Conservation (phyloP, 2,888 invertebrate species). For the Tetranychus piercei region DNA sequence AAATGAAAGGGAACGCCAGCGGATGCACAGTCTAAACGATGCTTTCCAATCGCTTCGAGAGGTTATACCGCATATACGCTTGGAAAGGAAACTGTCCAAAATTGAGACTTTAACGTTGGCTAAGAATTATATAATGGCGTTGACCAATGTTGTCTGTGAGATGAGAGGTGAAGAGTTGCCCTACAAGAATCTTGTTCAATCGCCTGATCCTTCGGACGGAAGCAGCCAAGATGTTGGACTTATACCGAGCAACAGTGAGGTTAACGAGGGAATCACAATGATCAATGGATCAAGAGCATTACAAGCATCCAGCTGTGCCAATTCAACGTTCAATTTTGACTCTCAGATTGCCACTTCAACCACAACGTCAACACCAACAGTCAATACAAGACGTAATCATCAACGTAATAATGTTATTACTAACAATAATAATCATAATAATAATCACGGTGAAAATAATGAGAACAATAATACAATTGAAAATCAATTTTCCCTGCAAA, state of each 20-base stretch:
- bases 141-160: constrained; percentile 62
- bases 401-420: too few species aligned
- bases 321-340: not conserved
- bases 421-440: not conserved
- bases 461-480: too few species aligned
- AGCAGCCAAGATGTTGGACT: constrained; percentile 3
- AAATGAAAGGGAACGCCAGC: constrained; percentile 72
- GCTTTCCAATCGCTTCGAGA: constrained; percentile 70
- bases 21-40: constrained; percentile 78
- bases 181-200: not conserved
- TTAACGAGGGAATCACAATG: not conserved
- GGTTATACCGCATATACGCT: constrained; percentile 67
- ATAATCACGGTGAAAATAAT: not conserved
- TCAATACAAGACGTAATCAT: too few species aligned
- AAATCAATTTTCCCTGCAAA: not conserved
- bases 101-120: constrained; percentile 71
- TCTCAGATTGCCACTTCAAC: not conserved
- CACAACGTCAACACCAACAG: too few species aligned
- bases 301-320: not conserved
- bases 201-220: not conserved
- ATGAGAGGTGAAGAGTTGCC: constrained; percentile 20
- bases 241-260: not conserved
- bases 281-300: not conserved
- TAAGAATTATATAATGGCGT: constrained; percentile 71
- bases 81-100: constrained; percentile 63